phyloP scores from a whole-genome alignment of 2,888 invertebrate genomes.

The Sesia apiformis region DNA sequence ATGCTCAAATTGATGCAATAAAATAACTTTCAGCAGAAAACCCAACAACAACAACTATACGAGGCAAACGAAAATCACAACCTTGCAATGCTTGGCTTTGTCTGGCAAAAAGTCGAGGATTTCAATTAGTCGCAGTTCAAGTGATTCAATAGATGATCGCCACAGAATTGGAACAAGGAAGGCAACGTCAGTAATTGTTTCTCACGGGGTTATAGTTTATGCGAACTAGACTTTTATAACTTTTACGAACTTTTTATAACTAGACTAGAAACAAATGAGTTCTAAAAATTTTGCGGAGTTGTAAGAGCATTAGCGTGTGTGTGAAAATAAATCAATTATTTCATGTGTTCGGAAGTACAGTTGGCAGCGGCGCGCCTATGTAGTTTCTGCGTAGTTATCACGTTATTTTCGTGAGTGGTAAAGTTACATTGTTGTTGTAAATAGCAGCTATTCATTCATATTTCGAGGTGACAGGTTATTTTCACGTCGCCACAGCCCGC shows the following conservation, averaged over 20 bases:
- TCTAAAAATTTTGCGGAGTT: background rate
- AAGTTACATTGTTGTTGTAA: background rate
- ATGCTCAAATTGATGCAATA: no score
- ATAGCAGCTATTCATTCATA: conserved; percentile 5
- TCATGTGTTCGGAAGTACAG: background rate
- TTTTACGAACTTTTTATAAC: background rate
- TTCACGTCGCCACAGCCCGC: conserved; percentile 18
- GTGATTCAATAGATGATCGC: background rate
- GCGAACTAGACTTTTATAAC: background rate
- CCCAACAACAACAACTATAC: no score
- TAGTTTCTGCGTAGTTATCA: background rate
- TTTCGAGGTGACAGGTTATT: conserved; percentile 49
- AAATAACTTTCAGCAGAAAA: no score
- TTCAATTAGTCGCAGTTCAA: conserved; percentile 2
- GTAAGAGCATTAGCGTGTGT: background rate
- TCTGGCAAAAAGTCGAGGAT: background rate
- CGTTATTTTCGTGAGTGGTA: background rate
- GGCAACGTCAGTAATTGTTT: background rate
- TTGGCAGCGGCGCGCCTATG: background rate
- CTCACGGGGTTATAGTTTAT: background rate
- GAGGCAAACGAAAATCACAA: no score
- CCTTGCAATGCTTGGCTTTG: no score
- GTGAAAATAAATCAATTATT: background rate
- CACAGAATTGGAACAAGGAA: background rate
- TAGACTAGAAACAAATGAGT: background rate